Percentiles rank a stretch among this genome's conserved stretches.
phyloP scores from a whole-genome alignment of 2,888 invertebrate species.

The Parnassius orleans region DNA sequence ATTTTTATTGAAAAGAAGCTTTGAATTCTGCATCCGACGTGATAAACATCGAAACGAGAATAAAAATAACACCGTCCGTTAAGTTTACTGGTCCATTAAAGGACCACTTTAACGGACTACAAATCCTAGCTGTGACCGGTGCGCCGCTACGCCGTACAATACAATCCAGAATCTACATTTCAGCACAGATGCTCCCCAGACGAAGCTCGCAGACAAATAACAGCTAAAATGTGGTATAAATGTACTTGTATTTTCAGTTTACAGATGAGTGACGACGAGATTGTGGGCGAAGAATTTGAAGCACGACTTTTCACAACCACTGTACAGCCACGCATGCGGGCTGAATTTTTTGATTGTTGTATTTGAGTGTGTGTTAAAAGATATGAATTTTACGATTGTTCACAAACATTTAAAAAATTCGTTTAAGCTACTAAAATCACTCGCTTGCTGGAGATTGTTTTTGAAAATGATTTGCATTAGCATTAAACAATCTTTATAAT shows the following conservation, averaged over 20 bases:
- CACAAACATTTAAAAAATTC: background rate
- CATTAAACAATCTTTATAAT: background rate
- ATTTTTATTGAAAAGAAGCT: background rate
- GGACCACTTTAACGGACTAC: slow-evolving; percentile 13
- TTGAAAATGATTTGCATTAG: slow-evolving; percentile 9
- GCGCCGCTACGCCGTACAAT: background rate
- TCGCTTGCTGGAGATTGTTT: slow-evolving; percentile 3
- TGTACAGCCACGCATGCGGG: slow-evolving; percentile 13
- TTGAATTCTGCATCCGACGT: background rate
- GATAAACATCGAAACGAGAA: slow-evolving; percentile 1
- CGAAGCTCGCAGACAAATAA: slow-evolving; percentile 22
- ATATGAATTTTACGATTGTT: background rate
- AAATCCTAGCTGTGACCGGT: slow-evolving; percentile 5
- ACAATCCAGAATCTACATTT: slow-evolving; percentile 15
- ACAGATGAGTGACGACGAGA: slow-evolving; percentile 10
- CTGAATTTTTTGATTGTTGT: slow-evolving; percentile 31
- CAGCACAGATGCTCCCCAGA: slow-evolving; percentile 8
- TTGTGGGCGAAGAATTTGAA: slow-evolving; percentile 21
- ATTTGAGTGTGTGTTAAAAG: slow-evolving; percentile 19
- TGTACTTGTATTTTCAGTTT: slow-evolving; percentile 27
- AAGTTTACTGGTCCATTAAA: slow-evolving; percentile 8
- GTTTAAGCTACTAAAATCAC: slow-evolving; percentile 3
- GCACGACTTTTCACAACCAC: slow-evolving; percentile 11
- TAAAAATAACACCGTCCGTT: background rate
- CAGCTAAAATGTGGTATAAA: slow-evolving; percentile 25